These are phyloP conservation scores for Palythoa grandis DNA, from an alignment of 92 coral and sea anemone genomes.

Conservation along the genomic window DNA sequence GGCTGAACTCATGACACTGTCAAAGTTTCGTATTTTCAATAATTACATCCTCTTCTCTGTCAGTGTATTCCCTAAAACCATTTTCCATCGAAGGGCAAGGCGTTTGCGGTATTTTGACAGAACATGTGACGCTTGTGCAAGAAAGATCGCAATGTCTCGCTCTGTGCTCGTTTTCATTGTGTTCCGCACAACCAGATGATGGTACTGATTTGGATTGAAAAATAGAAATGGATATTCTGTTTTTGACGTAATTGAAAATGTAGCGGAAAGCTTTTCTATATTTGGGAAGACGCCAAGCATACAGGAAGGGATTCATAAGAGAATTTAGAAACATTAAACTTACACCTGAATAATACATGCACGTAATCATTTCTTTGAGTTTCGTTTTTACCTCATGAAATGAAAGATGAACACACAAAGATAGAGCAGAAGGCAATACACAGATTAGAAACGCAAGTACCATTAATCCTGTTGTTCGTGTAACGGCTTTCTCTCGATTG, in stretches of 20 bases:
- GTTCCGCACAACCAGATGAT: no score
- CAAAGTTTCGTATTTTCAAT: no score
- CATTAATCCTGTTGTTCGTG: not conserved
- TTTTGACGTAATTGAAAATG: not conserved
- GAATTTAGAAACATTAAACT: not conserved
- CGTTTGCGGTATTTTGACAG: no score
- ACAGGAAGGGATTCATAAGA: slow-evolving; percentile 5
- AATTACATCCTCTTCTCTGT: no score
- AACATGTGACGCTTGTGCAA: no score
- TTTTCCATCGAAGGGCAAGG: no score
- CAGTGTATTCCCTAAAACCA: no score
- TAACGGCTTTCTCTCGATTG: slow-evolving; percentile 16
- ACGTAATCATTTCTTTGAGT: no score
- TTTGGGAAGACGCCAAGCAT: slow-evolving; percentile 9
- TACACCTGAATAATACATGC: not conserved
- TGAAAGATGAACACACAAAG: not conserved
- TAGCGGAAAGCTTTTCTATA: slow-evolving; percentile 15
- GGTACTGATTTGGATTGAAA: not conserved
- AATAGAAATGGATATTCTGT: not conserved
- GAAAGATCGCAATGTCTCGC: no score
- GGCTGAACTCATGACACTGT: no score
- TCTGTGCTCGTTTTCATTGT: no score
- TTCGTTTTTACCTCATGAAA: not conserved
- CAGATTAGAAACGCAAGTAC: not conserved
- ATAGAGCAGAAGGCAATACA: not conserved